Evolutionary conservation across 2,888 invertebrate genomes (phyloP).

Genomic region (Dyspetes luteomarginatus): DNA sequence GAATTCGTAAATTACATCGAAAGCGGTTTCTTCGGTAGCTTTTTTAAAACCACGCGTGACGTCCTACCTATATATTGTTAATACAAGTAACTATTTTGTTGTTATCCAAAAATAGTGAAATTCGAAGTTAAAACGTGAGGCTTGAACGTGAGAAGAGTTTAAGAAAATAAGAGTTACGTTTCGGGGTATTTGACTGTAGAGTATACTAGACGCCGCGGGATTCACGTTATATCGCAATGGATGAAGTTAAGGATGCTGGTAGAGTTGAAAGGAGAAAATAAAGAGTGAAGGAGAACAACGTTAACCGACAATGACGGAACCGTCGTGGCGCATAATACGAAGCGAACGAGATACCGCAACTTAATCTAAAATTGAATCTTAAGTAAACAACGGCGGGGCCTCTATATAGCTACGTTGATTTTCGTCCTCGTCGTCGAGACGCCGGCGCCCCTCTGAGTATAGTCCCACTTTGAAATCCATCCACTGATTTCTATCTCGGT

Average conservation of each 20-base stretch:
- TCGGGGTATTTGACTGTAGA: too few relatives aligned
- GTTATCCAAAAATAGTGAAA: too few relatives aligned
- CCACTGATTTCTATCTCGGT: constrained; percentile 34
- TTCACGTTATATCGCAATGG: background rate
- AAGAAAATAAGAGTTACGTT: too few relatives aligned
- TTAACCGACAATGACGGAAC: constrained; percentile 59
- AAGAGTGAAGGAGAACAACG: constrained; percentile 23
- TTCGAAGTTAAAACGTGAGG: too few relatives aligned
- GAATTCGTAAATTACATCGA: too few relatives aligned
- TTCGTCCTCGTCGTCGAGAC: constrained; percentile 37
- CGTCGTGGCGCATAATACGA: constrained; percentile 46
- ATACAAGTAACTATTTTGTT: too few relatives aligned
- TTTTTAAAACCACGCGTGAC: too few relatives aligned
- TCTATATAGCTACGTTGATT: constrained; percentile 13
- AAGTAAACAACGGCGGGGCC: constrained; percentile 60
- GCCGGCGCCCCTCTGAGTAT: constrained; percentile 42
- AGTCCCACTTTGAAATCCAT: constrained; percentile 33
- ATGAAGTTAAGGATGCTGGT: background rate
- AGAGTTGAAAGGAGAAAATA: constrained; percentile 1
- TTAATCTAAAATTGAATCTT: constrained; percentile 75
- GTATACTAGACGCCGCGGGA: background rate
- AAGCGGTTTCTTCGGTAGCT: too few relatives aligned
- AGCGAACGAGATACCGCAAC: constrained; percentile 47
- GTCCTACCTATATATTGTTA: too few relatives aligned
- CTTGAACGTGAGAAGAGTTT: too few relatives aligned